Conservation (phyloP, 2,888 invertebrate species). For the Scrobipalpa atriplicella region DNA sequence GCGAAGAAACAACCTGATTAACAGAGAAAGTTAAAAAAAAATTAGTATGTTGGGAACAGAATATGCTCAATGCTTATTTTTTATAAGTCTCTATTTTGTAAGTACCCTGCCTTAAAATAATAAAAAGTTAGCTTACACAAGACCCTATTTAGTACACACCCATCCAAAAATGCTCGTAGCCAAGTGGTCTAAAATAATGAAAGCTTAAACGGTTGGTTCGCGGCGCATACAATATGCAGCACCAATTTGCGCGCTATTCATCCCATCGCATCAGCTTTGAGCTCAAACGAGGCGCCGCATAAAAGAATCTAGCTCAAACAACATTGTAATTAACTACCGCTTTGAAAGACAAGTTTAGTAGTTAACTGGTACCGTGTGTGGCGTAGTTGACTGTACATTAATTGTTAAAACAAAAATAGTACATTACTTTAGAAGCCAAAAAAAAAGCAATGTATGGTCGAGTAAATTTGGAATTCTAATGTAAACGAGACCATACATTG, state of each 20-base stretch:
- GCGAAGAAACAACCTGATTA: too few relatives aligned
- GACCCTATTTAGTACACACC: neutral
- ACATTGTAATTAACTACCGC: constrained; percentile 58
- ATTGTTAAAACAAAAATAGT: neutral
- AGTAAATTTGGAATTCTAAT: neutral
- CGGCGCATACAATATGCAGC: constrained; percentile 19
- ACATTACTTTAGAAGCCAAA: too few relatives aligned
- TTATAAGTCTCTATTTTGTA: too few relatives aligned
- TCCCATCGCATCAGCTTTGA: constrained; percentile 19
- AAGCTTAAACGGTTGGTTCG: constrained; percentile 13
- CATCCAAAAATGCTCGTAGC: constrained; percentile 8
- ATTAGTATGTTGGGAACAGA: too few relatives aligned
- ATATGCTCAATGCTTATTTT: too few relatives aligned
- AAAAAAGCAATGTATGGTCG: too few relatives aligned
- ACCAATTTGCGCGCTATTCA: constrained; percentile 20
- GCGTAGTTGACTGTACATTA: constrained; percentile 1
- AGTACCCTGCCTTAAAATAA: too few relatives aligned
- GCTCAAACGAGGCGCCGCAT: constrained; percentile 36
- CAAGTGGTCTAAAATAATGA: constrained; percentile 22
- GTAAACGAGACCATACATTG: too few relatives aligned
- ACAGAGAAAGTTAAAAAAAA: too few relatives aligned
- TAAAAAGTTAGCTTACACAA: neutral
- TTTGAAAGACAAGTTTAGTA: constrained; percentile 8
- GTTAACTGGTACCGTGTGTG: constrained; percentile 32
- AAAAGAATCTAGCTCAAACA: constrained; percentile 57